Evolutionary conservation across 2,888 invertebrate genomes (phyloP).

Genomic region (Drosophila limbata): DNA sequence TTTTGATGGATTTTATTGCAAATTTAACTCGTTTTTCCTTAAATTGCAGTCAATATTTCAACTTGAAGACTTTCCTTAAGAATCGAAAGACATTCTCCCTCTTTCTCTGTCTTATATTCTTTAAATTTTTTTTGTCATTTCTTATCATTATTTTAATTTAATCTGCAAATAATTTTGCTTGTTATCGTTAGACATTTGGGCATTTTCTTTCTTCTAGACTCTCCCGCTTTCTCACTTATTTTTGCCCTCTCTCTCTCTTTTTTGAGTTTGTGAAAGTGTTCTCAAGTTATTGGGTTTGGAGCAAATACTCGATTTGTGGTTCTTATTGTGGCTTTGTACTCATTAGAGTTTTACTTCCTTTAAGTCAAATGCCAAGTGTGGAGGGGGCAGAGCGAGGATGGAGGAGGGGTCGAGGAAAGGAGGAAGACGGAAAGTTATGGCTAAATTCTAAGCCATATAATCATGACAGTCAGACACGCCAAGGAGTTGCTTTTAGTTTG

Average conservation of each 20-base stretch:
- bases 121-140: not conserved
- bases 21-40: too few relatives aligned
- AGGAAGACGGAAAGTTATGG: conserved; percentile 9
- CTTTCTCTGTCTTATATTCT: not conserved
- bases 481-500: conserved; percentile 39
- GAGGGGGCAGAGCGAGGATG: not conserved
- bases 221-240: not conserved
- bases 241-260: not conserved
- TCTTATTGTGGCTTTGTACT: conserved; percentile 14
- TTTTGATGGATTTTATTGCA: too few relatives aligned
- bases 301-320: conserved; percentile 11
- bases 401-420: not conserved
- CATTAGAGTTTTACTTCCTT: conserved; percentile 1
- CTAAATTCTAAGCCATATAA: conserved; percentile 48
- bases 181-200: not conserved
- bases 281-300: conserved; percentile 6
- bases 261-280: conserved; percentile 2
- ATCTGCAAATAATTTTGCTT: not conserved
- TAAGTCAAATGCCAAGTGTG: too few relatives aligned
- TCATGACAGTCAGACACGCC: conserved; percentile 62
- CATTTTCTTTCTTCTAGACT: not conserved
- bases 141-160: not conserved
- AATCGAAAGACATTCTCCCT: too few relatives aligned
- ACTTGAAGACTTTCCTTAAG: too few relatives aligned
- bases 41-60: too few relatives aligned